Evolutionary conservation across 1,140 invertebrate genomes (phyloP), one percentile per base, ranked within the genome.

Genomic region (Drosophila ohnishii): DNA sequence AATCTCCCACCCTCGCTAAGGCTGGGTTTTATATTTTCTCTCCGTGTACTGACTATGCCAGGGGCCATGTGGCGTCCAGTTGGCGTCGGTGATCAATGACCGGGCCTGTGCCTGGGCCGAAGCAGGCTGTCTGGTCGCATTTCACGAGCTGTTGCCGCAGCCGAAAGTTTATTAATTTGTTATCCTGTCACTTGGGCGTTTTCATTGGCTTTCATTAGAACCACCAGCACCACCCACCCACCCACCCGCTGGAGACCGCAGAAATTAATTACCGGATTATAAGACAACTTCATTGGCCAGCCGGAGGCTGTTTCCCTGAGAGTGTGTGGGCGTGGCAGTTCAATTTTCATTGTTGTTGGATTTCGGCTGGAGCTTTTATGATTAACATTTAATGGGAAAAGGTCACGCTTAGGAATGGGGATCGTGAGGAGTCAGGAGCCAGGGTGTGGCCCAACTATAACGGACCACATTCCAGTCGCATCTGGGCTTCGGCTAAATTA

Each of bases 371-470:
- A 63, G 62, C 56, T 80, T 67, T 76, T 87, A 78, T 80, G 86
- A 87, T 88, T 80, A 87, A 87, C 84, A 87, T 87, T 87, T 87
- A 87, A 87, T 87, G 80, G 79, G 69, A 84, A 88, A 87, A 88
- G 84, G 84, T 87, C 84, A 87, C 84, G 84, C 84, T 80, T 80
- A 1, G 47, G 25, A n/a, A 16, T 25, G 34, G 25, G 5, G 25
- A 28, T 28, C 4, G 35, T 4, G 4, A 7, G 10, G 30, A 6
- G 30, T 2, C n/a, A 42, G 39, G 8, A 3, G 25, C 14, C 6
- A 10, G 34, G 59, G n/a, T 40, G 4, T 16, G n/a, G n/a, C 0
- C 11, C 19, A 69, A 69, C 65, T 69, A 69, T 69, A 66, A 30
- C 65, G 32, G 3, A 1, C 3, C 30, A 30, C 65, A 71, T 40